Conservation (phyloP, 2,888 invertebrate species). For the Noctua fimbriata region DNA sequence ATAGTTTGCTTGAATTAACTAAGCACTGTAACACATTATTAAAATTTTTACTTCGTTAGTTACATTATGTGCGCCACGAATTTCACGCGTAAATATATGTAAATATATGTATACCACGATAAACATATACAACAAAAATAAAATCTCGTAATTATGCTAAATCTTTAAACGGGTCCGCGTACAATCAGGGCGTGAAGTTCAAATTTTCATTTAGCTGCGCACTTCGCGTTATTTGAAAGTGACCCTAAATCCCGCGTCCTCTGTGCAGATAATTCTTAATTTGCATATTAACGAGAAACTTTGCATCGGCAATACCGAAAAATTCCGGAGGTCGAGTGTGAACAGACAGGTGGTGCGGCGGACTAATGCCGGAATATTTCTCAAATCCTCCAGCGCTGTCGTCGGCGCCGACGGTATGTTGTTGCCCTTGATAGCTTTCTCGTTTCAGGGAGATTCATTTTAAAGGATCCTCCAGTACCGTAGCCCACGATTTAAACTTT, state of each 20-base stretch:
- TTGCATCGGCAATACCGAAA: conserved; percentile 87
- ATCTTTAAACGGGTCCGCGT: conserved; percentile 82
- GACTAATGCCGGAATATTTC: conserved; percentile 81
- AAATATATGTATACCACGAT: conserved; percentile 78
- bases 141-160: conserved; percentile 84
- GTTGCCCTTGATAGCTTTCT: conserved; percentile 70
- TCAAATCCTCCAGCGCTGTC: conserved; percentile 74
- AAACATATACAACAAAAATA: conserved; percentile 80
- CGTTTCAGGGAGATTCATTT: conserved; percentile 58
- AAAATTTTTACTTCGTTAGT: conserved; percentile 78
- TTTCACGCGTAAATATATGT: conserved; percentile 79
- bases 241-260: conserved; percentile 83
- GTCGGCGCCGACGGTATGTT: conserved; percentile 63
- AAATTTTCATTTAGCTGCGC: conserved; percentile 81
- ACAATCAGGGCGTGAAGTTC: conserved; percentile 82
- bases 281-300: conserved; percentile 90
- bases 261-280: conserved; percentile 87
- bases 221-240: conserved; percentile 81
- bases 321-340: conserved; percentile 85
- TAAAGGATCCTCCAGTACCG: conserved; percentile 47
- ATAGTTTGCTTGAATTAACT: conserved; percentile 81
- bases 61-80: conserved; percentile 75
- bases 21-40: conserved; percentile 80
- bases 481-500: conserved; percentile 31
- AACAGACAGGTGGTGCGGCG: conserved; percentile 83